Base-by-base conservation (phyloP, 2,888 invertebrate species). In the Artemia sp. region DNA sequence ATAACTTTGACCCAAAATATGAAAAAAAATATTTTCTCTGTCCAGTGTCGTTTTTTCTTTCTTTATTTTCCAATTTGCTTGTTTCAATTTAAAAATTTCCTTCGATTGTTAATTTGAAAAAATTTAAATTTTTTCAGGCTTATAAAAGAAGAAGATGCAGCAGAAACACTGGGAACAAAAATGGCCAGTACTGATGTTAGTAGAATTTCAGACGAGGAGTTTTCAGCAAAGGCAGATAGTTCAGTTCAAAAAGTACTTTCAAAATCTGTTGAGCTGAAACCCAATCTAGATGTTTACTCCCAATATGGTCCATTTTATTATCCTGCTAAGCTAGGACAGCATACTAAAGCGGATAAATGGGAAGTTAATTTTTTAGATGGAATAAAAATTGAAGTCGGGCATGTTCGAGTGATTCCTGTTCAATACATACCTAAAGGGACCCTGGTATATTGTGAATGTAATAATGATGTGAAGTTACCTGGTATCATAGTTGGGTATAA, bases 401-500 rank as follows among this genome's bases (percentile, higher is more conserved):
- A 58, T n/a, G n/a, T n/a, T 24, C 64, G 64, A n/a, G 24, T 58
- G 2, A 19, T 58, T 19, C 64, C 64, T 58, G 24, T 58, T 58
- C n/a, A 11, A 24, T 58, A 19, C 64, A 58, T 58, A 58, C 64
- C 64, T 8, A 58, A 58, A 58, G 64, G 64, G 9, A 58, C 64
- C 11, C 64, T 24, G 24, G 64, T 58, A n/a, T 58, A 58, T 10
- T n/a, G 64, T 1, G 64, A 58, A 19, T 58, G 64, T 11, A 9
- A n/a, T 58, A 11, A 58, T 58, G 64, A 6, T 5, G 10, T 24
- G 64, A 58, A 58, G 24, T 9, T 58, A 58, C 64, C 58, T 10
- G 64, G 64, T n/a, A 58, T 58, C 24, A 58, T 58, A 9, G 10
- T 58, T 58, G 64, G 64, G 11, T 58, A 58, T 58, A 58, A 58